Base-by-base conservation (phyloP, 2,797 vertebrate genomes). In the Tenualosa ilisha region DNA sequence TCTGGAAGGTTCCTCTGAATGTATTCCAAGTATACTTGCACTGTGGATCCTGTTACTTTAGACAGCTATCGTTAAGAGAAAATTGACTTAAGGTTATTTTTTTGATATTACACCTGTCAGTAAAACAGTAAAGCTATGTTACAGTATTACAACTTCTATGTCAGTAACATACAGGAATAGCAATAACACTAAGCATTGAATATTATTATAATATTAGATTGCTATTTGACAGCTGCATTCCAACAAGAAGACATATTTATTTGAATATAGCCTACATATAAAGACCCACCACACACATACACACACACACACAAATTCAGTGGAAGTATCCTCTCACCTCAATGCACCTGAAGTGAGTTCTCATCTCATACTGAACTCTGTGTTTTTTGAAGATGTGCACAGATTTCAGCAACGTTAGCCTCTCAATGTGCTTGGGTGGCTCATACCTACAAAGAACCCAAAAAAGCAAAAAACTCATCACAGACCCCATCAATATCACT, bases 381-480 rank as follows among this genome's bases (percentile, higher is more conserved):
- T 99, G 98, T 81, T 99, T 99, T 93, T 99, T 99, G 92, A 96
- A 99, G 93, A 99, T 98, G 92, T 99, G 98, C 83, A 98, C 91
- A 0, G 98, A 99, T 89, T 99, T 99, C 84, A 99, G 91, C 81
- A 99, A 93, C 0, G 97, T 97, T 0, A 99, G 63, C 85, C 96
- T 94, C 82, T 99, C 97, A 54, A 97, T 96, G 26, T 93, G 95
- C 88, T 91, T 97, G 0, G 92, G 93, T 24, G 96, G 97, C 68
- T 97, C 96, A 49, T 93, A 92, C 82, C 98, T 99, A 92, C 46
- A 24, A 86, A 50, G 20, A 12, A 51, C 40, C 43, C 3, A 83
- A 40, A 26, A 56, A 50, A 24, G 8, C 13, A 82, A 50, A n/a
- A 68, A 6, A 20, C 24, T n/a, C 7, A 65, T 8, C 24, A 65